A percentile compares a stretch with the other conserved stretches of the same genome.
Conservation (phyloP, 2,888 invertebrate genomes). For the Scaptomyza parva region DNA sequence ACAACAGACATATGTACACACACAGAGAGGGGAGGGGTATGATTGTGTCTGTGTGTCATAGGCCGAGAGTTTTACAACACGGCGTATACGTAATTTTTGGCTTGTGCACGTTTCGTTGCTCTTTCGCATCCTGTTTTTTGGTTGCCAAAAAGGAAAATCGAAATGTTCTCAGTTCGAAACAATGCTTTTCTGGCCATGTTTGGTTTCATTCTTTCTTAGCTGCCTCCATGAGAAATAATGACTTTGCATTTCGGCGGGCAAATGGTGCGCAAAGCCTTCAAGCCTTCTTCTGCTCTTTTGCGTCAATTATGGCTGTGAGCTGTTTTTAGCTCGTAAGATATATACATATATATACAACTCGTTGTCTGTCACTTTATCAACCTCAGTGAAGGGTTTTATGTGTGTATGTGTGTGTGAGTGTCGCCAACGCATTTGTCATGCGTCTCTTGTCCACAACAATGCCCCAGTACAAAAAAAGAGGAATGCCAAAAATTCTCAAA, state of each 20-base stretch:
- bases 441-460: conserved; percentile 8
- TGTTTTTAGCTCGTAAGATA: not conserved
- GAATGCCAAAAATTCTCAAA: conserved; percentile 14
- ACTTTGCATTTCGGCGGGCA: conserved; percentile 68
- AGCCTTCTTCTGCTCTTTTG: not conserved
- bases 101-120: conserved; percentile 17
- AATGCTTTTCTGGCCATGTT: conserved; percentile 42
- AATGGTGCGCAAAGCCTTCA: conserved; percentile 67
- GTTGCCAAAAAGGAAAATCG: conserved; percentile 34
- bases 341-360: conserved; percentile 22
- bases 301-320: conserved; percentile 39
- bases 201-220: conserved; percentile 47
- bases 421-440: conserved; percentile 57
- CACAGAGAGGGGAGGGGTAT: not conserved
- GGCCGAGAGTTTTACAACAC: conserved; percentile 36
- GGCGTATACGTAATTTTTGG: conserved; percentile 65
- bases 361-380: conserved; percentile 72
- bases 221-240: conserved; percentile 67
- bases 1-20: not conserved
- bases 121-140: conserved; percentile 1
- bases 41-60: conserved; percentile 20
- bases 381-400: conserved; percentile 59
- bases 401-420: conserved; percentile 13
- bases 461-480: not conserved
- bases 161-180: conserved; percentile 37